These are phyloP conservation scores for Acromyrmex charruanus DNA, from an alignment of 1,140 invertebrate genomes.

Conservation along the genomic window DNA sequence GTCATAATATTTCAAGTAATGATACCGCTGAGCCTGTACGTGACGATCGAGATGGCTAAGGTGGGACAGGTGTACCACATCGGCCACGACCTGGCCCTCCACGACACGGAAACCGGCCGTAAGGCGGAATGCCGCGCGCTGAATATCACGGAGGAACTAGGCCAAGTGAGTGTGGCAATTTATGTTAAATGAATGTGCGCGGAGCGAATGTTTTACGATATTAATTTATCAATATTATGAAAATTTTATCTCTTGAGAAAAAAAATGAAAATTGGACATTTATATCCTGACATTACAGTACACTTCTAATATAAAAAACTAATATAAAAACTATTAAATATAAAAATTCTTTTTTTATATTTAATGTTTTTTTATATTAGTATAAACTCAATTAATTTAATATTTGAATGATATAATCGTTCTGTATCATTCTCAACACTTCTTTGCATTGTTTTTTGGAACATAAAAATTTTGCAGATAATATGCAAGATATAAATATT, in stretches of 20 bases:
- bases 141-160: conserved; percentile 98
- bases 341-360: too few relatives aligned
- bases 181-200: conserved; percentile 62
- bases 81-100: conserved; percentile 95
- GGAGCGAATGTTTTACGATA: not conserved
- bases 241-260: conserved; percentile 1
- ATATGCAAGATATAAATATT: not conserved
- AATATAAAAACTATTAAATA: too few relatives aligned
- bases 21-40: conserved; percentile 98
- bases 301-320: too few relatives aligned
- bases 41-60: conserved; percentile 98
- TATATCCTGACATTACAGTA: not conserved
- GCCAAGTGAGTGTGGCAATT: conserved; percentile 88
- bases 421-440: not conserved
- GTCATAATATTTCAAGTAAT: conserved; percentile 98
- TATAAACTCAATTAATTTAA: not conserved
- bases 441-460: not conserved
- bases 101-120: conserved; percentile 94
- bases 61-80: conserved; percentile 98
- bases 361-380: not conserved
- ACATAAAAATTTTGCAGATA: not conserved
- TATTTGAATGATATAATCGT: not conserved
- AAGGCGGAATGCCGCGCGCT: conserved; percentile 97
- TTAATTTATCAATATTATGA: not conserved
- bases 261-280: not conserved